Evolutionary conservation across 2,888 invertebrate species (phyloP), one percentile per base, ranked within the genome.

Genomic region (Erpobdella octoculata): DNA sequence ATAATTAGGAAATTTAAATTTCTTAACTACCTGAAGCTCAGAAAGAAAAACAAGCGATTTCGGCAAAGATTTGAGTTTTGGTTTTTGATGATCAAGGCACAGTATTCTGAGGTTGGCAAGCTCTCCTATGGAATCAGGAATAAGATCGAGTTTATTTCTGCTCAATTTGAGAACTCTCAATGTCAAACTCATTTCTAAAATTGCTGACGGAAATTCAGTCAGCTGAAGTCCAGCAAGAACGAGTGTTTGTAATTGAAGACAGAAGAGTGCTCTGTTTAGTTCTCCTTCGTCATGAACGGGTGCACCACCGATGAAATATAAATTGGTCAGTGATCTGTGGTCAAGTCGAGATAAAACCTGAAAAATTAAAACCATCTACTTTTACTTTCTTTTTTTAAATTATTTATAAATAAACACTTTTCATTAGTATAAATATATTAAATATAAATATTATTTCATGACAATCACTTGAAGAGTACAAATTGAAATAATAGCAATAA

Each of bases 71-170:
- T 58, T 41, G 0, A 69, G 35, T 48, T 69, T 69, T 18, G 69
- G 69, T 18, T 58, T 69, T 35, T 69, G 69, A 69, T 41, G 46
- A 31, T 69, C 69, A 31, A 69, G 69, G 35, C 69, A 69, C 6
- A 69, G 36, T 48, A 69, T 58, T 9, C 69, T 53, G n/a, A 69
- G 37, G 31, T 69, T 25, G 31, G 1, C 15, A 4, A 69, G 35
- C 33, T 58, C 53, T 9, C 46, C 53, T 35, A 69, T 58, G 12
- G 46, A 21, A 12, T 28, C 31, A 48, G 69, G 69, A 35, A 69
- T 31, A 31, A 33, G 31, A 35, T 28, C 33, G n/a, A 69, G 33
- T 9, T 33, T 35, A 33, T 69, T 69, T 2, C 48, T 33, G 35
- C 69, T 35, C 25, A 69, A 28, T 33, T 46, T 69, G 8, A 69